Base-by-base conservation (phyloP, 2,797 vertebrate species). In the Melanotaenia pygmaea region DNA sequence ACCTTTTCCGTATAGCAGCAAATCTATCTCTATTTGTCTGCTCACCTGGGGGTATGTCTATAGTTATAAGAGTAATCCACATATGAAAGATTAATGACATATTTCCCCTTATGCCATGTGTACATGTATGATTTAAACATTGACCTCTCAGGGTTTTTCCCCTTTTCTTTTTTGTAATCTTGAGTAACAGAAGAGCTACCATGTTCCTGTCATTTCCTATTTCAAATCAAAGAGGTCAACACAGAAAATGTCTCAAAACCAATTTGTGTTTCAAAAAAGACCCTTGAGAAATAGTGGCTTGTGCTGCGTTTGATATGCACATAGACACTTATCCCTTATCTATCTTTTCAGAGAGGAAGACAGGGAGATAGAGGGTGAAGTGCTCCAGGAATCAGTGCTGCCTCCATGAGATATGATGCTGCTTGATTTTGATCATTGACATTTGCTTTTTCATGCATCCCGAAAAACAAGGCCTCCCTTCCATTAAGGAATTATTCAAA, bases 401-500 rank as follows among this genome's bases (percentile, higher is more conserved):
- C 86, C 89, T 91, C 88, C 67, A 35, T 90, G 89, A 92, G 91
- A 93, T 93, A 92, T 93, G 92, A 94, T 90, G 90, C 88, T 91
- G 91, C 89, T 91, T 91, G 91, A 93, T 94, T 93, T 92, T 93
- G 93, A 94, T 94, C 92, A 93, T 93, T 94, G 93, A 94, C 93
- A 94, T 94, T 94, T 94, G 90, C 90, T 93, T 94, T 93, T 93
- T 93, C 91, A 90, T 94, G 93, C 92, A 92, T 93, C 89, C 86
- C 65, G 82, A 91, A 91, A 92, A 93, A 91, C 92, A 90, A 93
- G 88, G 88, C 90, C 89, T 92, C 79, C 80, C 89, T 93, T 92
- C 92, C 92, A 94, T 93, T 93, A 93, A 92, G 91, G 91, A 93
- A 94, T 93, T 93, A 94, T 94, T 94, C 93, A 94, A 94, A 94